These are phyloP conservation scores for Hyppa rectilinea DNA, from an alignment of 2,888 invertebrate genomes.

Conservation along the genomic window DNA sequence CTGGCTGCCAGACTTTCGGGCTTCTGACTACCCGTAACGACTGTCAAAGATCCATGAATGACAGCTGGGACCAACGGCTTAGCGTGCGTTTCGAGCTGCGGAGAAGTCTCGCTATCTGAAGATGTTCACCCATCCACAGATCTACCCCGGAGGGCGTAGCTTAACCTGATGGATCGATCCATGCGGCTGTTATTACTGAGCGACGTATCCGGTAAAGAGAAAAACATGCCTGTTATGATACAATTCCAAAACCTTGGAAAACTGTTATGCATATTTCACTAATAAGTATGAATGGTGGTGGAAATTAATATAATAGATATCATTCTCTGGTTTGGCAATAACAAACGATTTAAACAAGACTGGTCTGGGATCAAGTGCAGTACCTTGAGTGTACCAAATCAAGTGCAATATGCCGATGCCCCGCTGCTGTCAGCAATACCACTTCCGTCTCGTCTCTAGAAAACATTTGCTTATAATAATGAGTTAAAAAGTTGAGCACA, in stretches of 20 bases:
- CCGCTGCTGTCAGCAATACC: not conserved
- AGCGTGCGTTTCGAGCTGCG: too few species aligned
- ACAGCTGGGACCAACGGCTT: too few species aligned
- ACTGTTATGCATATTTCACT: not conserved
- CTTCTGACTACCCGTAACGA: too few species aligned
- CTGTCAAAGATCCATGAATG: too few species aligned
- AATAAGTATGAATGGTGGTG: too few species aligned
- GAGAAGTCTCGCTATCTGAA: too few species aligned
- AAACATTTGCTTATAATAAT: constrained; percentile 25
- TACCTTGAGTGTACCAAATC: not conserved
- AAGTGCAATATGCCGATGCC: not conserved
- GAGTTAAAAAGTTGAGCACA: constrained; percentile 13
- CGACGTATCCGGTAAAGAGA: not conserved
- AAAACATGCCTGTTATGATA: not conserved
- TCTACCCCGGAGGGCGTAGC: too few species aligned
- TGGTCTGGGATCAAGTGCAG: not conserved
- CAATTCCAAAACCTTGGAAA: not conserved
- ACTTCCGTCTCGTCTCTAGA: not conserved
- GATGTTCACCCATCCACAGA: too few species aligned
- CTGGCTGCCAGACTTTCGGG: too few species aligned
- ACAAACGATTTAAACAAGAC: not conserved
- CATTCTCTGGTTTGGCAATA: not conserved
- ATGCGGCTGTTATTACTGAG: too few species aligned
- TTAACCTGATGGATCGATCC: too few species aligned
- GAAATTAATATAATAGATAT: too few species aligned